phyloP scores from a whole-genome alignment of 2,888 invertebrate genomes.

The Ormyrus rosae region DNA sequence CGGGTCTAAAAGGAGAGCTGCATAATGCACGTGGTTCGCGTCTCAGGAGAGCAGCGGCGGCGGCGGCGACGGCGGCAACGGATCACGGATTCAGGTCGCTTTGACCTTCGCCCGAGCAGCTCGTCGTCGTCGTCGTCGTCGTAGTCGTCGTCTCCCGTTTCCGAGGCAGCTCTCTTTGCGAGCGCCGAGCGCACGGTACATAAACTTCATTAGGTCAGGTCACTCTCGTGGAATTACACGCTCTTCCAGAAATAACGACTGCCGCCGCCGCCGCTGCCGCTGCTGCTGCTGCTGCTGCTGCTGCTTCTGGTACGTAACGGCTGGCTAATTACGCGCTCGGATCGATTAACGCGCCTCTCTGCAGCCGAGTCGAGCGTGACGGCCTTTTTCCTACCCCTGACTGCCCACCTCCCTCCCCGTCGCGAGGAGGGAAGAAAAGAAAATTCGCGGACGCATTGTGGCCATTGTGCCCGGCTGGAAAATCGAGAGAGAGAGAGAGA shows the following conservation, averaged over 20 bases:
- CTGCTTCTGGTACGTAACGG: conserved; percentile 32
- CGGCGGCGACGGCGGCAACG: not conserved
- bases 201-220: conserved; percentile 55
- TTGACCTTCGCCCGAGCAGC: conserved; percentile 44
- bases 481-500: no score
- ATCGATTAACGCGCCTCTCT: conserved; percentile 44
- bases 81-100: conserved; percentile 51
- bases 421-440: no score
- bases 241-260: conserved; percentile 55
- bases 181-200: conserved; percentile 17
- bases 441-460: no score
- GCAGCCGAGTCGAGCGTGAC: not conserved
- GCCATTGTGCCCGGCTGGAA: no score
- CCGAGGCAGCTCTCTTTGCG: conserved; percentile 15
- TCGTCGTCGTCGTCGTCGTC: conserved; percentile 6
- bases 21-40: conserved; percentile 42
- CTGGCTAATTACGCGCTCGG: conserved; percentile 51
- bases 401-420: no score
- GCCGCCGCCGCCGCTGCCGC: conserved; percentile 5
- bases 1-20: conserved; percentile 37
- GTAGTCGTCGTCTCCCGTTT: conserved; percentile 49
- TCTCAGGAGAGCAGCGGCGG: conserved; percentile 21
- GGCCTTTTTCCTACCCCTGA: no score
- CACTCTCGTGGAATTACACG: conserved; percentile 54
- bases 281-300: not conserved